Evolutionary conservation across 2,888 invertebrate genomes (phyloP).

Genomic region (Tetragonula carbonaria): DNA sequence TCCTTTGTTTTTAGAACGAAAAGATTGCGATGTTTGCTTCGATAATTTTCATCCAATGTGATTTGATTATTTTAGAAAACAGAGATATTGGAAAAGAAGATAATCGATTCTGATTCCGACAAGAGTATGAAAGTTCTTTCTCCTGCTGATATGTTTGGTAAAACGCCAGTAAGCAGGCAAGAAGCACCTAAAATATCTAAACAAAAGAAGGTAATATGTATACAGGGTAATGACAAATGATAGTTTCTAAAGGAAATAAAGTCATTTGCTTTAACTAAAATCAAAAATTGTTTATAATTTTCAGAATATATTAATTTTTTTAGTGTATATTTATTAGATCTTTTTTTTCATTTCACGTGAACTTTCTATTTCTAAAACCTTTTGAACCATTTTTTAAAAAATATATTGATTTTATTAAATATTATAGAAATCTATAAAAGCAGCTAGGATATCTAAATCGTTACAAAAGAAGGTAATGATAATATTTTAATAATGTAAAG

Average conservation of each 20-base stretch:
- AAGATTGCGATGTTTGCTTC: neutral
- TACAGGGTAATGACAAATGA: neutral
- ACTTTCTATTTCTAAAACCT: neutral
- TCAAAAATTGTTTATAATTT: neutral
- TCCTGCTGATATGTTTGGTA: slow-evolving; percentile 86
- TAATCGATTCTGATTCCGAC: slow-evolving; percentile 83
- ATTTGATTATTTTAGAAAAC: slow-evolving; percentile 36
- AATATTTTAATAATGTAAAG: neutral
- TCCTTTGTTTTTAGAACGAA: slow-evolving; percentile 13
- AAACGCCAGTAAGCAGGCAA: slow-evolving; percentile 86
- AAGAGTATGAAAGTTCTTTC: slow-evolving; percentile 83
- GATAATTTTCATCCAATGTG: neutral
- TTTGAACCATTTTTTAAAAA: neutral
- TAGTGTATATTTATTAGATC: neutral
- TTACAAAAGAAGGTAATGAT: slow-evolving; percentile 50
- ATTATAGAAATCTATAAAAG: slow-evolving; percentile 70
- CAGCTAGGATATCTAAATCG: slow-evolving; percentile 79
- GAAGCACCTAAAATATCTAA: slow-evolving; percentile 83
- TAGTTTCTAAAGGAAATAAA: neutral
- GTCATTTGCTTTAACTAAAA: neutral
- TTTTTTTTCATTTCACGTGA: neutral
- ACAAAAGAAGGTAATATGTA: slow-evolving; percentile 49
- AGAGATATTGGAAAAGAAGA: slow-evolving; percentile 64
- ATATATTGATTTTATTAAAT: neutral
- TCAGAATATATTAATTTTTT: neutral